Evolutionary conservation across 2,113 vertebrate species (phyloP), one percentile per base, ranked within the genome.

Genomic region (Pantherophis guttatus): DNA sequence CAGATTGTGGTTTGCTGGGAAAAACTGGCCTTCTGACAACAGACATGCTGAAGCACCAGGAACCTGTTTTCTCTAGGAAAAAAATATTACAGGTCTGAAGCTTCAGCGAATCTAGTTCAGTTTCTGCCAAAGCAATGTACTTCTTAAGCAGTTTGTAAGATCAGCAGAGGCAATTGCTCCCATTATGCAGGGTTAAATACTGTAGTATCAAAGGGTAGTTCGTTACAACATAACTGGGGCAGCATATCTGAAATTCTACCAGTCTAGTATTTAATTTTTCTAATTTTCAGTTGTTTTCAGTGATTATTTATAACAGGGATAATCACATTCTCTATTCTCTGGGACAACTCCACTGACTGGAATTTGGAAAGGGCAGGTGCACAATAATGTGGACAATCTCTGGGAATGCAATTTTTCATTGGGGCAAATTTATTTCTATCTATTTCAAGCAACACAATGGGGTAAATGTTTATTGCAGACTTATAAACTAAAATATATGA

Each of bases 1-100:
- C 98, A 98, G 98, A 98, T 97, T 98, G 98, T 97, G 96, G 97
- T 96, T 96, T 97, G 96, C 96, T 95, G n/a, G 96, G 96, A 96
- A 85, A 96, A 94, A 95, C 97, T 97, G 96, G 97, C 97, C 97
- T 97, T 91, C 90, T 97, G 97, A 97, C 97, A 97, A 97, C 95
- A 10, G 91, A 96, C 94, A 96, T 96, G 96, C 97, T 96, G 88
- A 93, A 97, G 96, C 96, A 96, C 96, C 92, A 57, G 95, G 96
- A 97, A 98, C 94, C 96, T 95, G 94, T 96, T 97, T 96, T 96
- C 97, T 94, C 95, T 89, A 17, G 39, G 33, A 95, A 96, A 59
- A 48, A 62, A 92, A 91, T 13, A 91, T 95, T 95, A 93, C 39
- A 8, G 19, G 48, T 21, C 50, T 48, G 26, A n/a, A 15, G 88